Evolutionary conservation across 1,140 invertebrate species (phyloP).

Genomic region (Drosophila tsacasi): DNA sequence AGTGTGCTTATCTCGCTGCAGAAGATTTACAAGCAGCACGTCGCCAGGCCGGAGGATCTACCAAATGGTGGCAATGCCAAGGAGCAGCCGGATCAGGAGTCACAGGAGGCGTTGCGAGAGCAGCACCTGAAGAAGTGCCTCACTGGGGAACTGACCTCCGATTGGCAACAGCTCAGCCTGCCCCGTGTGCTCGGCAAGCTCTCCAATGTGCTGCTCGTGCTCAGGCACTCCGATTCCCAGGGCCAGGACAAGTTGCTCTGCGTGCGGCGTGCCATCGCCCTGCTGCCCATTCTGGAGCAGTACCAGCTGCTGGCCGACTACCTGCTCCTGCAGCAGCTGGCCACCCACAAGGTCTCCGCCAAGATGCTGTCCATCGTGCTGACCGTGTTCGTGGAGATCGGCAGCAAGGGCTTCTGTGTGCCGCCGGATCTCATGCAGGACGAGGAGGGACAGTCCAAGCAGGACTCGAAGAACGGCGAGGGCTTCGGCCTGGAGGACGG

Average conservation of each 20-base stretch:
- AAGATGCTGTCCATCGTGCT: slow-evolving; percentile 94
- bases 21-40: slow-evolving; percentile 89
- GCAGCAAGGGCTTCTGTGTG: slow-evolving; percentile 96
- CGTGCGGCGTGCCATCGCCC: slow-evolving; percentile 74
- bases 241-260: slow-evolving; percentile 51
- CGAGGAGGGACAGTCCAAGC: slow-evolving; percentile 88
- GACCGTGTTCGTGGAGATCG: slow-evolving; percentile 93
- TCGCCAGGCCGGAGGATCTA: slow-evolving; percentile 24
- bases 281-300: slow-evolving; percentile 92
- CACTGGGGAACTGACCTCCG: slow-evolving; percentile 87
- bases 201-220: slow-evolving; percentile 69
- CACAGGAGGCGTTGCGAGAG: slow-evolving; percentile 75
- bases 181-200: slow-evolving; percentile 85
- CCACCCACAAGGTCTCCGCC: slow-evolving; percentile 90
- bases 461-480: slow-evolving; percentile 87
- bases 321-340: slow-evolving; percentile 91
- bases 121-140: slow-evolving; percentile 89
- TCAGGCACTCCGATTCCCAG: slow-evolving; percentile 53
- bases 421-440: slow-evolving; percentile 92
- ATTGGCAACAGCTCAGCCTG: slow-evolving; percentile 87
- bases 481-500: slow-evolving; percentile 96
- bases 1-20: slow-evolving; percentile 89
- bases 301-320: slow-evolving; percentile 91
- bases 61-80: slow-evolving; percentile 16
- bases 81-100: slow-evolving; percentile 10